phyloP scores from a whole-genome alignment of 2,888 invertebrate genomes.

The Gibbula magus region DNA sequence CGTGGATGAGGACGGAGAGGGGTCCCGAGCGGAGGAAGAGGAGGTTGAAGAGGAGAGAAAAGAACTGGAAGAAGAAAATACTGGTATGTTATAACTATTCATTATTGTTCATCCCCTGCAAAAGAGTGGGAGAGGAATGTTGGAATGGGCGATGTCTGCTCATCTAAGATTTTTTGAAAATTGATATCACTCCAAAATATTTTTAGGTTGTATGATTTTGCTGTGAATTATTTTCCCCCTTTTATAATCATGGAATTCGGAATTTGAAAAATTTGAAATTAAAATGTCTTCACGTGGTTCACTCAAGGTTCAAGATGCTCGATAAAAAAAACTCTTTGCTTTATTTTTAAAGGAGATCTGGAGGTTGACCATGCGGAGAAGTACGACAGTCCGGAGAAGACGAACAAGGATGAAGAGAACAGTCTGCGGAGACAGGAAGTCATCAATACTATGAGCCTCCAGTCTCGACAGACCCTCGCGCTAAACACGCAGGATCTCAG shows the following conservation, averaged over 20 bases:
- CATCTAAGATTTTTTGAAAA: too few species aligned
- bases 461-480: neutral
- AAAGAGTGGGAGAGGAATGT: too few species aligned
- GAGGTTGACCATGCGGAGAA: slow-evolving; percentile 29
- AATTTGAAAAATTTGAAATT: too few species aligned
- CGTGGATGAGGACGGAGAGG: slow-evolving; percentile 4
- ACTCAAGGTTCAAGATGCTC: too few species aligned
- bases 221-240: too few species aligned
- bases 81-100: neutral
- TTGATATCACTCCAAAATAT: too few species aligned
- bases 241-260: too few species aligned
- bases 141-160: too few species aligned
- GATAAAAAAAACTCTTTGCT: too few species aligned
- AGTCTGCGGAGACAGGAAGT: neutral
- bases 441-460: neutral
- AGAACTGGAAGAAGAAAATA: slow-evolving; percentile 28
- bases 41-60: slow-evolving; percentile 38
- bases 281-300: too few species aligned
- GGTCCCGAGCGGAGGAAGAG: slow-evolving; percentile 41
- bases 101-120: too few species aligned
- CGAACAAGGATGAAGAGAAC: slow-evolving; percentile 25
- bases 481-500: slow-evolving; percentile 51
- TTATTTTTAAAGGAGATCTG: neutral
- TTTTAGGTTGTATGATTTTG: too few species aligned
- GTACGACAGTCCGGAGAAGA: slow-evolving; percentile 34